These are phyloP conservation scores for Sarcophaga caerulescens DNA, from an alignment of 2,888 invertebrate species.

Conservation along the genomic window DNA sequence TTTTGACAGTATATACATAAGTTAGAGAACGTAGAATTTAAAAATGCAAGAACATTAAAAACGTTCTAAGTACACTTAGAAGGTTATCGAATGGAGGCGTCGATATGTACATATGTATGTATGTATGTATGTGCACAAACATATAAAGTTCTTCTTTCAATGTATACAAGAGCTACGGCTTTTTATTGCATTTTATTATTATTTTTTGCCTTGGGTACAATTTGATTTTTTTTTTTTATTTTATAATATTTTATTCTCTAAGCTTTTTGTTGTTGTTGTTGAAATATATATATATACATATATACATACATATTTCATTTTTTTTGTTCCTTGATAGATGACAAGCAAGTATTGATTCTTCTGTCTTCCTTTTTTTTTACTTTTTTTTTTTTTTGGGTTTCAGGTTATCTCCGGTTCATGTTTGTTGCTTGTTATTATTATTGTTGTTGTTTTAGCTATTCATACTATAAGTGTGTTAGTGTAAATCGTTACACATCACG, in stretches of 20 bases:
- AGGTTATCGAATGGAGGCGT: too few species aligned
- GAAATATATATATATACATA: not conserved
- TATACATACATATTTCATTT: too few species aligned
- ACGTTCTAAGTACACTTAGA: too few species aligned
- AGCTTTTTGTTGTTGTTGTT: not conserved
- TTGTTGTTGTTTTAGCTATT: conserved; percentile 11
- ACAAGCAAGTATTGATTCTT: conserved; percentile 60
- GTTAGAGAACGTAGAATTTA: too few species aligned
- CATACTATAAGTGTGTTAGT: conserved; percentile 38
- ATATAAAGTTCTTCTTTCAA: conserved; percentile 34
- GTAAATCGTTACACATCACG: conserved; percentile 53
- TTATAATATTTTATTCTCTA: conserved; percentile 2
- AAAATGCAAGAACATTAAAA: too few species aligned
- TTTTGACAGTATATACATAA: too few species aligned
- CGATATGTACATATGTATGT: not conserved
- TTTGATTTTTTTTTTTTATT: conserved; percentile 36
- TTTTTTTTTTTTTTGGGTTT: conserved; percentile 26
- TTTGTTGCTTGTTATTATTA: conserved; percentile 31
- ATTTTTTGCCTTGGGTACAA: conserved; percentile 50
- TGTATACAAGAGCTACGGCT: conserved; percentile 28
- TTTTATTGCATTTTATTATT: conserved; percentile 2
- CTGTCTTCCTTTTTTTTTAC: conserved; percentile 40
- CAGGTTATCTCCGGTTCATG: conserved; percentile 49
- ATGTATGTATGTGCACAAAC: not conserved
- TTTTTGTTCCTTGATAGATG: conserved; percentile 48